phyloP scores from a whole-genome alignment of 2,888 invertebrate genomes.

The Pachymerium ferrugineum region DNA sequence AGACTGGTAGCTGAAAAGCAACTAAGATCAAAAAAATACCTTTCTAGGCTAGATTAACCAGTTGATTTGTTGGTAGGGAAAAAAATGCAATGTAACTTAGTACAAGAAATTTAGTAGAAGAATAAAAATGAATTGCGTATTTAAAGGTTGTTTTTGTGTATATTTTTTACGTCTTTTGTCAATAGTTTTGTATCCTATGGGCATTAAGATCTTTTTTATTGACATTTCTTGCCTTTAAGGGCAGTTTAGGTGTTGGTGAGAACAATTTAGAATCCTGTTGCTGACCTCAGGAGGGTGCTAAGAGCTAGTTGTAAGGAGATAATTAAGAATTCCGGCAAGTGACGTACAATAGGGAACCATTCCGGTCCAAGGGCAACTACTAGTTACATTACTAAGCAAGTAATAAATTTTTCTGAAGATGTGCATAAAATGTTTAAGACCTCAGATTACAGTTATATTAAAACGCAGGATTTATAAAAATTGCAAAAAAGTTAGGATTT shows the following conservation, averaged over 20 bases:
- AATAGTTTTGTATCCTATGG: neutral
- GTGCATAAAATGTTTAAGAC: too few species aligned
- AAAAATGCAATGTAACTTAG: neutral
- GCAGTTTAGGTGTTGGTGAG: slow-evolving; percentile 13
- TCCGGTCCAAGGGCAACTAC: neutral
- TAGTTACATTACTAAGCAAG: too few species aligned
- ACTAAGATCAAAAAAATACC: neutral
- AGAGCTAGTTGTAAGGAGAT: slow-evolving; percentile 3
- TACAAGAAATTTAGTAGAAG: neutral
- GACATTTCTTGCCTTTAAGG: neutral
- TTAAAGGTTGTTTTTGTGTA: too few species aligned
- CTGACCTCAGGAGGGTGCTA: neutral
- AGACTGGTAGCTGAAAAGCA: neutral
- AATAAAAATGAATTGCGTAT: neutral
- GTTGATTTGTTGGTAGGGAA: neutral
- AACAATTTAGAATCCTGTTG: neutral
- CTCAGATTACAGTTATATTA: too few species aligned
- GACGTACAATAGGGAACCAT: neutral
- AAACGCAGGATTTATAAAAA: too few species aligned
- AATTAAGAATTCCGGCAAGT: slow-evolving; percentile 13
- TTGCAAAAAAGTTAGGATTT: too few species aligned
- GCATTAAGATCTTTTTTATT: neutral
- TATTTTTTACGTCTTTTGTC: neutral
- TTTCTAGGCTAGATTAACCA: neutral
- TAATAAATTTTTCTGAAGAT: too few species aligned